Evolutionary conservation across 2,888 invertebrate species (phyloP).

Genomic region (Acleris literana): DNA sequence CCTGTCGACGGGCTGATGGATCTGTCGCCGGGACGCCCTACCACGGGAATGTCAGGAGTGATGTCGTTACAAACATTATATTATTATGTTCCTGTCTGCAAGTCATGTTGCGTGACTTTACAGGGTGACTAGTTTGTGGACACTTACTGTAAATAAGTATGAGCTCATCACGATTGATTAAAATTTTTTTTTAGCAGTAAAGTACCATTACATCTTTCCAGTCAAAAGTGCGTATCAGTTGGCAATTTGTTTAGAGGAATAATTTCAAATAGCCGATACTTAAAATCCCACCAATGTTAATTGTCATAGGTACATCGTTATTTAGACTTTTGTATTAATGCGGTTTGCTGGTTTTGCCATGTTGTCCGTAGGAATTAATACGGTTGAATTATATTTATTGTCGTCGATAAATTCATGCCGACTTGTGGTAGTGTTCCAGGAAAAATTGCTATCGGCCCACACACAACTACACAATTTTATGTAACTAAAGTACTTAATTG

Average conservation of each 20-base stretch:
- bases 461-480: conserved; percentile 39
- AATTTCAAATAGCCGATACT: not conserved
- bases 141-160: not conserved
- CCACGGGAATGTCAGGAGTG: conserved; percentile 46
- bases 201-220: too few species aligned
- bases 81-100: conserved; percentile 12
- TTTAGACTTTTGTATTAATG: conserved; percentile 11
- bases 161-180: not conserved
- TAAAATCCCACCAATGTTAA: not conserved
- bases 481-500: conserved; percentile 43
- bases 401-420: conserved; percentile 9
- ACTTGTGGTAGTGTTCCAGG: conserved; percentile 25
- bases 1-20: conserved; percentile 80
- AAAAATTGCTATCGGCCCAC: conserved; percentile 39
- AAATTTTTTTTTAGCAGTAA: too few species aligned
- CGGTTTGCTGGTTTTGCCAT: conserved; percentile 16
- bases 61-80: conserved; percentile 32
- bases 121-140: conserved; percentile 1
- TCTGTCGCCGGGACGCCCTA: conserved; percentile 77
- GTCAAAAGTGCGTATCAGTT: too few species aligned
- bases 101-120: conserved; percentile 14
- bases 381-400: conserved; percentile 23
- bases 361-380: conserved; percentile 6
- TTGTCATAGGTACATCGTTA: conserved; percentile 1
- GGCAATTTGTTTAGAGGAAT: not conserved